Conservation (phyloP, 2,113 vertebrate genomes). For the Boleophthalmus pectinirostris region DNA sequence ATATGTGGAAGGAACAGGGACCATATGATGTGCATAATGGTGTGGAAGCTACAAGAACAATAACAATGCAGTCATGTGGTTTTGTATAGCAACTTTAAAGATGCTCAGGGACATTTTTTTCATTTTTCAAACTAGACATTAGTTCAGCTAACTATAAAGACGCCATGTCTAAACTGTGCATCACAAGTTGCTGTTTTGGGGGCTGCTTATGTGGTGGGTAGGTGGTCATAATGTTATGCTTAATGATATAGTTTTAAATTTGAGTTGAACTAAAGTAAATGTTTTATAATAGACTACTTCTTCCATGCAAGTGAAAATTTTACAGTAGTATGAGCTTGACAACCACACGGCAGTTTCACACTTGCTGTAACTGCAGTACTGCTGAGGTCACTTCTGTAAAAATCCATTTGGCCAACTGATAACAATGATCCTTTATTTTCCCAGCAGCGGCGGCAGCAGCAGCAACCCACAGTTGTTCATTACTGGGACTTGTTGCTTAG, state of each 20-base stretch:
- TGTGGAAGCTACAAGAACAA: too few relatives aligned
- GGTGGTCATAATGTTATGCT: neutral
- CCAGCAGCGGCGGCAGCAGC: neutral
- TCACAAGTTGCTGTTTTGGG: too few relatives aligned
- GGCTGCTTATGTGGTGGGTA: too few relatives aligned
- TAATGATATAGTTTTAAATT: neutral
- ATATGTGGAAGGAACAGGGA: too few relatives aligned
- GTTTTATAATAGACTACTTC: neutral
- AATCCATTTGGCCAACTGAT: constrained; percentile 15
- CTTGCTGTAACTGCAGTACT: neutral
- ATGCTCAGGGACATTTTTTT: too few relatives aligned
- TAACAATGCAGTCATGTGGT: too few relatives aligned
- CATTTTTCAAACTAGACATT: too few relatives aligned
- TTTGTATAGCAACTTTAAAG: too few relatives aligned
- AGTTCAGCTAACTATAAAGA: neutral
- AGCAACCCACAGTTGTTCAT: constrained; percentile 24
- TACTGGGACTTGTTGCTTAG: constrained; percentile 24
- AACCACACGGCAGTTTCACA: neutral
- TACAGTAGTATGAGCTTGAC: neutral
- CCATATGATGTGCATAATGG: too few relatives aligned
- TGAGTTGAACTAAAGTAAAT: neutral
- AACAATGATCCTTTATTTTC: neutral
- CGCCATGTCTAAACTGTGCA: too few relatives aligned
- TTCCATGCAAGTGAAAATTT: neutral
- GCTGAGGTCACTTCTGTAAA: constrained; percentile 6